A percentile compares a stretch with the other conserved stretches of the same genome.
Evolutionary conservation across 1,140 invertebrate genomes (phyloP).

Genomic region (Trichonephila clavipes): DNA sequence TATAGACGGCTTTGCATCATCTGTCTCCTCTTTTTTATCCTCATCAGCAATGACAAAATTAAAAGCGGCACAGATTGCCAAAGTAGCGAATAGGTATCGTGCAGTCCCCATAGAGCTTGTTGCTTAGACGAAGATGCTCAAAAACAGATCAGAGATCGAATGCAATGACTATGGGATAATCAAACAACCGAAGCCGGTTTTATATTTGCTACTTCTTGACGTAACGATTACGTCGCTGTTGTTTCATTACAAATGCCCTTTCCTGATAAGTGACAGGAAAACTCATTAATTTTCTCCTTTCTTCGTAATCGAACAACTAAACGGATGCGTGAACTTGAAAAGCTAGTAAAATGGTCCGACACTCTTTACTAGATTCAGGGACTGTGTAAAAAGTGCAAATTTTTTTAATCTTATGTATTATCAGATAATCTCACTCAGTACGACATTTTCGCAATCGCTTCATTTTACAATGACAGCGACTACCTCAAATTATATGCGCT

Average conservation of each 20-base stretch:
- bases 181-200: neutral
- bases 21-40: neutral
- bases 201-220: neutral
- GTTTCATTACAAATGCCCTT: neutral
- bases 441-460: no score
- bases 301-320: neutral
- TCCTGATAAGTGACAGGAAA: neutral
- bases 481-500: no score
- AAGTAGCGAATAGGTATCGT: neutral
- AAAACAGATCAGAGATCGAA: neutral
- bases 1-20: neutral
- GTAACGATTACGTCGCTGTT: slow-evolving; percentile 1
- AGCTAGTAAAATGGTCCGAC: neutral
- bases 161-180: neutral
- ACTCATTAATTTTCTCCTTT: neutral
- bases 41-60: slow-evolving; percentile 21
- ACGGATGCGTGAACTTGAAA: slow-evolving; percentile 24
- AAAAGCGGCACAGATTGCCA: neutral
- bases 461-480: no score
- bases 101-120: neutral
- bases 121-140: neutral
- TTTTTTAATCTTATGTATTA: neutral
- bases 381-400: neutral
- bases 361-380: neutral
- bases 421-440: no score